Base-by-base conservation (phyloP, 2,113 vertebrate genomes). In the Tragelaphus scriptus region DNA sequence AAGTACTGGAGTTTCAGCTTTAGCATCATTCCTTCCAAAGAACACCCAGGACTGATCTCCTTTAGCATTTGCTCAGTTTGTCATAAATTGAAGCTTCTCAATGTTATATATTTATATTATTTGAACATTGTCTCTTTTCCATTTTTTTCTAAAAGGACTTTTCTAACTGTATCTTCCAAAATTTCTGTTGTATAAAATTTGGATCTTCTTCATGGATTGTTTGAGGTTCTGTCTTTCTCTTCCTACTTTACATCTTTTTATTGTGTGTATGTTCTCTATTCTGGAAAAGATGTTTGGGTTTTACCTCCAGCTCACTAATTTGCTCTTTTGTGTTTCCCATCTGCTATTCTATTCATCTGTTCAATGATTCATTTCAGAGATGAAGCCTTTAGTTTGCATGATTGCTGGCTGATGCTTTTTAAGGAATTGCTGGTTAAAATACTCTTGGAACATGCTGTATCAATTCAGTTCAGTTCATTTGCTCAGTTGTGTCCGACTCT, bases 281-380 rank as follows among this genome's bases (percentile, higher is more conserved):
- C 44, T 81, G 28, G 32, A 36, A 15, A 49, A 61, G 63, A 82
- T 85, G 28, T 88, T 79, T 92, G 79, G 44, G 15, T 79, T 93
- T 82, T 87, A 79, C 15, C n/a, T 92, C 51, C 47, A 53, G 21
- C 23, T 95, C 51, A 85, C 36, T 86, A 75, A 95, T 82, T 92
- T 77, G 32, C 56, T 94, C 85, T 68, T 93, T 90, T 88, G 17
- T 88, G 30, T 85, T 77, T 65, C 4, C 55, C 51, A 56, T 71
- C 88, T 95, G 87, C 65, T 80, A 1, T 59, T 91, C 77, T 71
- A 17, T 19, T 95, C n/a, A 15, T 92, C 36, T 71, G 49, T 17
- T 91, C 75, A 95, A 84, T 91, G 93, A 75, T 63, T 85, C 59
- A 77, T 80, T 96, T 93, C 88, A 89, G 82, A 92, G 36, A 47